phyloP scores from a whole-genome alignment of 2,797 vertebrate genomes.

The Parauchenoglanis ngamensis region DNA sequence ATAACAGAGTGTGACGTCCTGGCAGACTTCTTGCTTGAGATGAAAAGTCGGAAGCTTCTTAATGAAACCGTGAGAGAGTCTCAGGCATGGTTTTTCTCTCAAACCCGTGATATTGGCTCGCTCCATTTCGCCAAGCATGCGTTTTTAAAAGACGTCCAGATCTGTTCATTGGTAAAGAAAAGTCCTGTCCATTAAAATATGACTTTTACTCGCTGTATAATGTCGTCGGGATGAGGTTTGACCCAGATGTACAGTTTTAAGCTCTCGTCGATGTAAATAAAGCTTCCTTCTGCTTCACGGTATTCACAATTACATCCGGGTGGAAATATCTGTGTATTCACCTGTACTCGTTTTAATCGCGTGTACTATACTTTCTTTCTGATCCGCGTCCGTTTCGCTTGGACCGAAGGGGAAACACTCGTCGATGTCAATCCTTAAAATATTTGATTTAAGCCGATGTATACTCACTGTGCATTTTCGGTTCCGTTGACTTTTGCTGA shows the following conservation, averaged over 20 bases:
- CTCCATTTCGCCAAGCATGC: not conserved
- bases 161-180: not conserved
- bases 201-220: conserved; percentile 3
- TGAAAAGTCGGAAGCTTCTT: not conserved
- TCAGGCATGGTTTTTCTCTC: not conserved
- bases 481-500: conserved; percentile 33
- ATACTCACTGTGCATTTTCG: not conserved
- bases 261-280: conserved; percentile 15
- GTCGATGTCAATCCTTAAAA: conserved; percentile 26
- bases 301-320: not conserved
- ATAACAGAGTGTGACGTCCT: not conserved
- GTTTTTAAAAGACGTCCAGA: not conserved
- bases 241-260: conserved; percentile 32
- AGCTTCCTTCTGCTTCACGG: conserved; percentile 19
- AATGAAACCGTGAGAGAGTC: not conserved
- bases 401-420: not conserved
- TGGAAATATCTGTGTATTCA: conserved; percentile 34
- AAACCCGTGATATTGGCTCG: not conserved
- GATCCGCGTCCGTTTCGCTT: not conserved
- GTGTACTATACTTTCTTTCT: conserved; percentile 45
- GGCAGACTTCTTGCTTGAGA: too few relatives aligned
- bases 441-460: not conserved
- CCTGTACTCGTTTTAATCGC: conserved; percentile 26
- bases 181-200: not conserved
- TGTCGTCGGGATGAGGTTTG: conserved; percentile 3